phyloP scores from a whole-genome alignment of 2,113 vertebrate species.

The Sylvicapra grimmia region DNA sequence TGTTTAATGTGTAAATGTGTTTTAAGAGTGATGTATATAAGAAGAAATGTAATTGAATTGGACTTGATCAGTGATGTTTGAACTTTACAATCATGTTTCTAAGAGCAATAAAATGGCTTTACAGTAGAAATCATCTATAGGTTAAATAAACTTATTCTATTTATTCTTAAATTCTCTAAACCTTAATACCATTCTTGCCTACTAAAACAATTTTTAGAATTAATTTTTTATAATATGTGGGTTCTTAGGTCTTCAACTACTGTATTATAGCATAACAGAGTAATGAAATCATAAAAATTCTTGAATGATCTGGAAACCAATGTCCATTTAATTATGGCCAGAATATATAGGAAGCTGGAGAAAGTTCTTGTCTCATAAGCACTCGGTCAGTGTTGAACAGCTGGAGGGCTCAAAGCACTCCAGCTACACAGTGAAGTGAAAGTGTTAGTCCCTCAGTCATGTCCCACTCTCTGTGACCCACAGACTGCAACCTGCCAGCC shows the following conservation, averaged over 20 bases:
- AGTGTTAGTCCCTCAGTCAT: not conserved
- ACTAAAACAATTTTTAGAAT: not conserved
- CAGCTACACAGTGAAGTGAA: not conserved
- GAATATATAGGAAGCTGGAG: not conserved
- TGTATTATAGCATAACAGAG: not conserved
- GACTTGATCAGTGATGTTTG: not conserved
- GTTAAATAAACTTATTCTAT: not conserved
- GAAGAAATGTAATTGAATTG: not conserved
- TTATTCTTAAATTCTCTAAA: not conserved
- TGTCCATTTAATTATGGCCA: not conserved
- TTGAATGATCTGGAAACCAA: not conserved
- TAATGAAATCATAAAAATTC: not conserved
- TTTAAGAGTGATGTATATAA: not conserved
- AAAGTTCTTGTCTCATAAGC: not conserved
- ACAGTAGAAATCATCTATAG: not conserved
- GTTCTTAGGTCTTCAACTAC: not conserved
- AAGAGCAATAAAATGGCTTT: not conserved
- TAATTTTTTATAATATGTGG: not conserved
- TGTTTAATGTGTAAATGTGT: not conserved
- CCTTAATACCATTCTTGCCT: not conserved
- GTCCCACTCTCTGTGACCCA: not conserved
- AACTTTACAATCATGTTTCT: not conserved
- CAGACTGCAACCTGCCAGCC: not conserved
- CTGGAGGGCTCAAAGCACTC: not conserved
- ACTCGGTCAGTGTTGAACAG: not conserved